Conservation (phyloP, 37 sponge, comb jelly and placozoan species). For the Diacarnus erythraeanus region DNA sequence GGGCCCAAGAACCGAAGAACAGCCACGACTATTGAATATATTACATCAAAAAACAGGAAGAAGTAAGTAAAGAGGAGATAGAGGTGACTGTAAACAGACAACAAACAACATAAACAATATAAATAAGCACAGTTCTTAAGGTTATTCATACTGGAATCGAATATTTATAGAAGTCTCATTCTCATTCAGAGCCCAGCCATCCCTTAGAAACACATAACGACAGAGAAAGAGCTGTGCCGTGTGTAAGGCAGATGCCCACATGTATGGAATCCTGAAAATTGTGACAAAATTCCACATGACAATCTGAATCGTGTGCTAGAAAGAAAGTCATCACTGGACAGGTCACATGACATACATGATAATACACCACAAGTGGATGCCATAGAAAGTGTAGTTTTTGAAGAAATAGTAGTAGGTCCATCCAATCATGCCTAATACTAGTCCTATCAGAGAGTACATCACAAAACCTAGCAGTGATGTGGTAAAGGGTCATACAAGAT, state of each 20-base stretch:
- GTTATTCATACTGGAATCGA: slow-evolving; percentile 6
- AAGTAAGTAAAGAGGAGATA: slow-evolving; percentile 28
- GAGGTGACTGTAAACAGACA: slow-evolving; percentile 27
- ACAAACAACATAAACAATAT: too few relatives aligned
- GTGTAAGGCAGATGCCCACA: slow-evolving; percentile 42
- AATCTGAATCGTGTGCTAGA: too few relatives aligned
- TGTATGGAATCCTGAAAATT: slow-evolving; percentile 50
- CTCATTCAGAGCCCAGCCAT: too few relatives aligned
- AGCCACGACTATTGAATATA: slow-evolving; percentile 35
- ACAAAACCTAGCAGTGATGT: too few relatives aligned
- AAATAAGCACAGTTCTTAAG: too few relatives aligned
- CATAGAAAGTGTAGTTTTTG: slow-evolving; percentile 17
- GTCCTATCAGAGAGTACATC: slow-evolving; percentile 15
- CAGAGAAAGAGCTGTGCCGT: slow-evolving; percentile 26
- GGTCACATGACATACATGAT: slow-evolving; percentile 61
- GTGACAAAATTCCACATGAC: too few relatives aligned
- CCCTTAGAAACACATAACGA: slow-evolving; percentile 18
- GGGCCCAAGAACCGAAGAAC: slow-evolving; percentile 33
- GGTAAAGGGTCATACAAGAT: too few relatives aligned
- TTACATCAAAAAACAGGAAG: slow-evolving; percentile 36
- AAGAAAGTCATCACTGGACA: too few relatives aligned
- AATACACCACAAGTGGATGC: slow-evolving; percentile 32
- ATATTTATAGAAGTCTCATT: too few relatives aligned
- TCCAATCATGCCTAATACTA: slow-evolving; percentile 21
- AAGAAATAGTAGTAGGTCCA: slow-evolving; percentile 43